These are phyloP conservation scores for Ifrita kowaldi DNA, from an alignment of 2,113 vertebrate genomes.

Conservation along the genomic window DNA sequence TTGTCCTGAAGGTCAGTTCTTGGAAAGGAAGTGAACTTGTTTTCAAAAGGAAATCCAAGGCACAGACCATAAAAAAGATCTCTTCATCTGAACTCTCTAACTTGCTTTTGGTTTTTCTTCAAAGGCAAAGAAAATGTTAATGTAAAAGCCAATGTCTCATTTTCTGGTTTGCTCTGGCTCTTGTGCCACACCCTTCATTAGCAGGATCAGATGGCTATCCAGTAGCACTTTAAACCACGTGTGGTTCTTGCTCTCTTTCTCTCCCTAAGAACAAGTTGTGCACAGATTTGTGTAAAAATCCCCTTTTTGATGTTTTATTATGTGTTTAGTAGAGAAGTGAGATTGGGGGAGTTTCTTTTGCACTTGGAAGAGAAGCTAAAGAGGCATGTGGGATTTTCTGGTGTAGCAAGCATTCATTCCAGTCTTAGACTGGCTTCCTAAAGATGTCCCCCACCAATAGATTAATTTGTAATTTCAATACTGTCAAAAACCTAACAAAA, in stretches of 20 bases:
- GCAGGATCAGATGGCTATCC: not conserved
- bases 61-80: not conserved
- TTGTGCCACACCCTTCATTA: not conserved
- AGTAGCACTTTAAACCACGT: not conserved
- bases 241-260: not conserved
- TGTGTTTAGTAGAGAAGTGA: not conserved
- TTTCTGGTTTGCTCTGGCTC: not conserved
- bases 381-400: not conserved
- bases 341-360: not conserved
- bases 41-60: not conserved
- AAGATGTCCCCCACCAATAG: not conserved
- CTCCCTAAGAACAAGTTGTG: not conserved
- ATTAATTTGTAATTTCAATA: not conserved
- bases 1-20: not conserved
- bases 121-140: not conserved
- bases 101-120: not conserved
- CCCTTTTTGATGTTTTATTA: constrained; percentile 14
- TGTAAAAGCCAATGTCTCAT: not conserved
- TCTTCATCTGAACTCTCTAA: not conserved
- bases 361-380: not conserved
- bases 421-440: not conserved
- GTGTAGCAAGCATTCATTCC: not conserved
- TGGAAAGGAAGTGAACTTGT: not conserved
- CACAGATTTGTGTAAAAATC: not conserved
- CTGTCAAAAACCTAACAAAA: not conserved